Percentiles rank a stretch among this genome's conserved stretches.
phyloP scores from a whole-genome alignment of 1,140 invertebrate species.

The Aphidius ervi region DNA sequence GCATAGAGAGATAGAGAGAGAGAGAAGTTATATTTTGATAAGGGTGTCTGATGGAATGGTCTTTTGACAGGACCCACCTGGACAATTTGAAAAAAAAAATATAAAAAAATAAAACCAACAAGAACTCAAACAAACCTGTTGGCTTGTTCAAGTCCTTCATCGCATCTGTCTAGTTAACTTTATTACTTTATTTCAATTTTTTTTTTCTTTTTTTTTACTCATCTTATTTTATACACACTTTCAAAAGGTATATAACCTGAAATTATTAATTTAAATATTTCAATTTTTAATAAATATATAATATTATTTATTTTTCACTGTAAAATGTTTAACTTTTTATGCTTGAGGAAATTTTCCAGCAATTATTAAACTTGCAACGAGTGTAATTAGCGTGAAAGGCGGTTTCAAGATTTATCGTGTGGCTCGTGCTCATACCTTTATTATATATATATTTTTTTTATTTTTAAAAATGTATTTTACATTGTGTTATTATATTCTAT shows the following conservation, averaged over 20 bases:
- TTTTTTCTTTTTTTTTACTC: not conserved
- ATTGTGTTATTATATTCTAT: not conserved
- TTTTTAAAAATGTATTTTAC: not conserved
- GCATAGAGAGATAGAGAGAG: too few relatives aligned
- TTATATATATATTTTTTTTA: slow-evolving; percentile 1
- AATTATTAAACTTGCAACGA: slow-evolving; percentile 35
- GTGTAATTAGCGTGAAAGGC: slow-evolving; percentile 40
- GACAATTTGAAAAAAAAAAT: slow-evolving; percentile 15
- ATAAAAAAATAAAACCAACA: slow-evolving; percentile 5
- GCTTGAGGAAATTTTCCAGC: slow-evolving; percentile 32
- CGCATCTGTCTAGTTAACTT: slow-evolving; percentile 27
- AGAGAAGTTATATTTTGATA: not conserved
- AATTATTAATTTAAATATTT: slow-evolving; percentile 1
- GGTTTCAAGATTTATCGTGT: slow-evolving; percentile 36
- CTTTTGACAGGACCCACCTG: slow-evolving; percentile 33
- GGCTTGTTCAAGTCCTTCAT: slow-evolving; percentile 22
- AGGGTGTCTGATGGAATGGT: slow-evolving; percentile 9
- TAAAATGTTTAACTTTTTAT: slow-evolving; percentile 29
- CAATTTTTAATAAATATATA: not conserved
- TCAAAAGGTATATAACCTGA: slow-evolving; percentile 2
- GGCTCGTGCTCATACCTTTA: slow-evolving; percentile 22
- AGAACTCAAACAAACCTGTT: slow-evolving; percentile 32
- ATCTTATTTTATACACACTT: not conserved
- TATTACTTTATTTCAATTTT: not conserved
- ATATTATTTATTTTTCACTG: slow-evolving; percentile 10